Evolutionary conservation across 2,888 invertebrate genomes (phyloP).

Genomic region (Calameuta filiformis): DNA sequence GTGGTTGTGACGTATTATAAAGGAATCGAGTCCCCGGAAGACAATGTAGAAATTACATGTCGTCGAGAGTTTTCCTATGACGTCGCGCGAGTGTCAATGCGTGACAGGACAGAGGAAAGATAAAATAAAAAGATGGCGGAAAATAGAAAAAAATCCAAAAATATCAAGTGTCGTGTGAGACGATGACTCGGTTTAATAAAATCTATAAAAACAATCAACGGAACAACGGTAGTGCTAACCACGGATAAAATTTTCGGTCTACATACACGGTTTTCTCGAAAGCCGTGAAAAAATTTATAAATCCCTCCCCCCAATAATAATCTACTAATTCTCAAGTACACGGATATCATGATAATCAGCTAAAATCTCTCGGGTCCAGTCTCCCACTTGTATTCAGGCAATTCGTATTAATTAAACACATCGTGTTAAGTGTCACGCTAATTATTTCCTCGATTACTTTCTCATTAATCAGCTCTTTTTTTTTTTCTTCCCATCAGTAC

Average conservation of each 20-base stretch:
- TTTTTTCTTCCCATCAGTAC: neutral
- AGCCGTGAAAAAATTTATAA: neutral
- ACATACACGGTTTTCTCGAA: constrained; percentile 20
- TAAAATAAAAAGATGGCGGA: neutral
- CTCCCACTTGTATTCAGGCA: neutral
- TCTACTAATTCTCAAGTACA: neutral
- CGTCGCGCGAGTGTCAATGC: neutral
- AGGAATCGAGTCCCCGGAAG: neutral
- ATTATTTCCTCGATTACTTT: neutral
- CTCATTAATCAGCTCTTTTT: neutral
- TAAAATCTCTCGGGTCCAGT: neutral
- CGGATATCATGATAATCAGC: neutral
- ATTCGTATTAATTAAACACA: neutral
- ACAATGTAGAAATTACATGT: neutral
- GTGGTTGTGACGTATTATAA: neutral
- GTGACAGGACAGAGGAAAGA: neutral
- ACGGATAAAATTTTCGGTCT: constrained; percentile 47
- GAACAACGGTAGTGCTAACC: constrained; percentile 61
- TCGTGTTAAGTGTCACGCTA: neutral
- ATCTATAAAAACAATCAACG: constrained; percentile 64
- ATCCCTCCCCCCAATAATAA: neutral
- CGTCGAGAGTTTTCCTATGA: neutral
- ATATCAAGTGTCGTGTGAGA: constrained; percentile 38
- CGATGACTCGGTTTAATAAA: constrained; percentile 50
- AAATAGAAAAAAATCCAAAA: neutral